Percentiles rank a stretch among this genome's conserved stretches.
Evolutionary conservation across 1,140 invertebrate genomes (phyloP).

Genomic region (Caenorhabditis brenneri): DNA sequence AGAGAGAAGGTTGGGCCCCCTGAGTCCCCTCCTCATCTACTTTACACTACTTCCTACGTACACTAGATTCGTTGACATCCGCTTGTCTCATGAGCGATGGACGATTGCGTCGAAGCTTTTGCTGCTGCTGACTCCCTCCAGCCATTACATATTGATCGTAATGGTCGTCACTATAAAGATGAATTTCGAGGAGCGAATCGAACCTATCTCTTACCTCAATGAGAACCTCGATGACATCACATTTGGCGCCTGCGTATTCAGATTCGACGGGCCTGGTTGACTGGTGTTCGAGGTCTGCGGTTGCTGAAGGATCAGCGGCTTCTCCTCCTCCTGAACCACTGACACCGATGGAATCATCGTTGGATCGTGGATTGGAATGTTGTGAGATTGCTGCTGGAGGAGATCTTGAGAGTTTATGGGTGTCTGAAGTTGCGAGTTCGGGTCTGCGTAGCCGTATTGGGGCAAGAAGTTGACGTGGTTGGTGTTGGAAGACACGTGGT

Average conservation of each 20-base stretch:
- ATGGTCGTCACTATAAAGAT: constrained; percentile 66
- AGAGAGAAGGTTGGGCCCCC: background rate
- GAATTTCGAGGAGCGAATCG: background rate
- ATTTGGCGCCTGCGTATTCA: constrained; percentile 16
- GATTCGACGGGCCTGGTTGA: background rate
- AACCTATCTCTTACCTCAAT: background rate
- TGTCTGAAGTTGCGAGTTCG: background rate
- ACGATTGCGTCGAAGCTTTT: constrained; percentile 60
- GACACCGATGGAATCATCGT: constrained; percentile 35
- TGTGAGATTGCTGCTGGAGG: background rate
- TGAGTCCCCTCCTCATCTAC: background rate
- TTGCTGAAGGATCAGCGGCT: constrained; percentile 5
- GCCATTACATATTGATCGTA: constrained; percentile 68
- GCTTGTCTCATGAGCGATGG: constrained; percentile 68
- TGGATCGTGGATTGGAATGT: background rate
- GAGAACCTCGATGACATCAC: constrained; percentile 60
- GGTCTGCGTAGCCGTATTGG: background rate
- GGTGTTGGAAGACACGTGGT: background rate
- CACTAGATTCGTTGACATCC: constrained; percentile 60
- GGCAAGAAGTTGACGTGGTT: background rate
- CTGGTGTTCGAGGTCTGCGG: background rate
- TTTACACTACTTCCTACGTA: constrained; percentile 48
- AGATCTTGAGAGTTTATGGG: constrained; percentile 6
- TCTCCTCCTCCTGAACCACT: background rate
- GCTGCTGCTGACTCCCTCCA: constrained; percentile 46